Base-by-base conservation (phyloP, 2,888 invertebrate species). In the Pyrrhosoma nymphula region DNA sequence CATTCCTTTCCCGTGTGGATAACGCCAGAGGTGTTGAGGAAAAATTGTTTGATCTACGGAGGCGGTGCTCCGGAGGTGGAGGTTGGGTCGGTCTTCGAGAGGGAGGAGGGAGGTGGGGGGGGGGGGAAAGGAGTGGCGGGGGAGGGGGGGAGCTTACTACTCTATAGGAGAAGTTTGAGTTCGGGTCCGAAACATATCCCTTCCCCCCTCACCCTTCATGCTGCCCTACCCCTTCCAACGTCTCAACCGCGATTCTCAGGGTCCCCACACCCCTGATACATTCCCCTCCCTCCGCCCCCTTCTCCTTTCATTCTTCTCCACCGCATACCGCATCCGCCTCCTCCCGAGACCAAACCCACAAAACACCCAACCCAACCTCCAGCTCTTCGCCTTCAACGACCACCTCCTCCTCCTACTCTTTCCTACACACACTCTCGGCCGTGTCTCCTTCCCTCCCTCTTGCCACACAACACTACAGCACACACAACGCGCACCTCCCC, bases 281-380 rank as follows among this genome's bases (percentile, higher is more conserved):
- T n/a, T 69, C 18, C 35, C 35, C 35, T 14, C 30, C 35, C 82
- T 16, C 12, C 82, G 16, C 82, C 69, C 8, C 26, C 69, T 69
- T 55, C 55, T 56, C 23, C n/a, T n/a, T n/a, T 35, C 90, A 91
- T 91, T 55, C 56, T 91, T 63, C 91, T 60, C 60, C 91, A 91
- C 91, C 91, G 91, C 91, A 91, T 91, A 91, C 91, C 91, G 63
- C 93, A 93, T 93, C 93, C 69, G 69, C 75, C 75, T n/a, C 63
- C 69, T 93, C 93, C 60, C 47, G 18, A 18, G 82, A 39, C 69
- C 89, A 89, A 89, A 89, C 56, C 89, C 69, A 47, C 69, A 93
- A 93, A 60, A 93, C 75, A 69, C 93, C 93, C 69, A n/a, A 75
- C 39, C 47, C 60, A 20, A 8, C 63, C 56, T 39, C 16, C 89